phyloP scores from a whole-genome alignment of 1,140 invertebrate genomes.

The Lepidostoma basale region DNA sequence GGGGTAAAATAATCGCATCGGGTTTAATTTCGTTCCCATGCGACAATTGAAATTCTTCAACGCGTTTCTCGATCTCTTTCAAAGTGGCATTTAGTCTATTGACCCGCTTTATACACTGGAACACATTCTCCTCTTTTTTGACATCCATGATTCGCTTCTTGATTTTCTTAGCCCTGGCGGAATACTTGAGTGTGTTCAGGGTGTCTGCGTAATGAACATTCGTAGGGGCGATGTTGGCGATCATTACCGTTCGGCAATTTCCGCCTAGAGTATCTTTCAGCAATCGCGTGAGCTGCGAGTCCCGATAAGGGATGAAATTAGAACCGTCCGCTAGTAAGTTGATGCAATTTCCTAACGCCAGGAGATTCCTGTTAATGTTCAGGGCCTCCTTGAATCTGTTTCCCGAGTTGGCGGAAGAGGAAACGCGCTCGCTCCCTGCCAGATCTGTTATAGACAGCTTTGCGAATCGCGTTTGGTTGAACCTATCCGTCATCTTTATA shows the following conservation, averaged over 20 bases:
- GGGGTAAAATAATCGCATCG: not conserved
- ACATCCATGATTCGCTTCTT: not conserved
- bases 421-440: slow-evolving; percentile 88
- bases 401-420: slow-evolving; percentile 75
- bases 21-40: not conserved
- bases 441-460: slow-evolving; percentile 93
- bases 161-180: not conserved
- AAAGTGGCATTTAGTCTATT: not conserved
- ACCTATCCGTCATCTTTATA: slow-evolving; percentile 66
- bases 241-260: slow-evolving; percentile 53
- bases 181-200: not conserved
- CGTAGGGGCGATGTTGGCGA: slow-evolving; percentile 49
- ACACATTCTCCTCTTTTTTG: not conserved
- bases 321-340: slow-evolving; percentile 83
- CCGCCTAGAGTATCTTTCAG: slow-evolving; percentile 54
- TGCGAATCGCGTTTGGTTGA: slow-evolving; percentile 65
- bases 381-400: slow-evolving; percentile 88
- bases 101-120: not conserved
- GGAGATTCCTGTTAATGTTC: slow-evolving; percentile 89
- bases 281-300: slow-evolving; percentile 75
- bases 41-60: not conserved
- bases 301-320: slow-evolving; percentile 78
- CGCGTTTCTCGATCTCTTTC: not conserved
- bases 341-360: slow-evolving; percentile 93
- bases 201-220: slow-evolving; percentile 67